Conservation (phyloP, 1,140 invertebrate genomes). For the Pachypeltis micranthus region DNA sequence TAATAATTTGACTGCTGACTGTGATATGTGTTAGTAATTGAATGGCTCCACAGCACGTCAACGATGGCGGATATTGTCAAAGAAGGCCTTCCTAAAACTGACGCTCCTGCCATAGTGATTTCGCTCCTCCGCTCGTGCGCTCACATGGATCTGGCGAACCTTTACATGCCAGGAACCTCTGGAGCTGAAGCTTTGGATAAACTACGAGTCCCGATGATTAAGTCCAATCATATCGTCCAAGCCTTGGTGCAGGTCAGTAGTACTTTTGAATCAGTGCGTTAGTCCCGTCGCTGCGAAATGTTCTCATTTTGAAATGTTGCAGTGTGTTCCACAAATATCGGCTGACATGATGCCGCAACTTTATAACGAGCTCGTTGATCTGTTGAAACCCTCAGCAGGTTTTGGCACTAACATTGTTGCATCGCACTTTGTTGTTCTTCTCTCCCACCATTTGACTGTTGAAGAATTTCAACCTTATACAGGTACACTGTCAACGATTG, state of each 20-base stretch:
- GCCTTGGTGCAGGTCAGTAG: neutral
- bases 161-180: neutral
- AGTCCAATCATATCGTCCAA: constrained; percentile 1
- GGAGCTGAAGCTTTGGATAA: neutral
- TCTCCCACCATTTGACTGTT: constrained; percentile 47
- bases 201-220: neutral
- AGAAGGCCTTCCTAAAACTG: constrained; percentile 15
- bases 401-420: constrained; percentile 76
- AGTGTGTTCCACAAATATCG: constrained; percentile 77
- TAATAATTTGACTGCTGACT: too few species aligned
- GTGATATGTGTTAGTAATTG: too few species aligned
- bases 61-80: constrained; percentile 14
- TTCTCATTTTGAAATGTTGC: constrained; percentile 31
- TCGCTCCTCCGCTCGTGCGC: neutral
- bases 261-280: too few species aligned
- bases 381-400: constrained; percentile 65
- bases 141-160: neutral
- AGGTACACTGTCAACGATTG: too few species aligned
- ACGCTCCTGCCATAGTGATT: neutral
- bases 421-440: constrained; percentile 67
- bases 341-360: constrained; percentile 60
- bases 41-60: too few species aligned
- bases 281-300: too few species aligned
- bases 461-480: constrained; percentile 46
- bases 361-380: constrained; percentile 65